Evolutionary conservation across 1,140 invertebrate species (phyloP), one percentile per base, ranked within the genome.

Genomic region (Heliothis virescens): DNA sequence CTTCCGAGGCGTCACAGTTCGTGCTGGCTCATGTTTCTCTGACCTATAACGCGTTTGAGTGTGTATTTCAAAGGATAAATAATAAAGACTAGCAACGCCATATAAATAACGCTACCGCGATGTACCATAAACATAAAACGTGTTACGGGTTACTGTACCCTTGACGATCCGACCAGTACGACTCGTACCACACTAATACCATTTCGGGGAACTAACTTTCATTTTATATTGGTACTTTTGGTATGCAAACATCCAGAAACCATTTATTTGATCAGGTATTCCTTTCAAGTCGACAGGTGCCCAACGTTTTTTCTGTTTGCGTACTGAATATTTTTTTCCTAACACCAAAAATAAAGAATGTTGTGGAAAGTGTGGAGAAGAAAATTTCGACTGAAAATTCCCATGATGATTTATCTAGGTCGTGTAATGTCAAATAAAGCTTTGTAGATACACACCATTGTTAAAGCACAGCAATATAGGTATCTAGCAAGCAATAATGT

Each of bases 111-210:
- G 71, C 81, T 52, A 77, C 59, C 16, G 50, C 63, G 81, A 69
- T 75, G 77, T 78, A 78, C 77, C 79, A 85, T 86, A 85, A 87
- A 85, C 83, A 82, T 86, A 86, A 86, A 86, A 87, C 84, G 84
- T 79, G 83, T 82, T 81, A 65, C 67, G 67, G 60, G 59, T 65
- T 74, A 60, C 75, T 47, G 77, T 81, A 62, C 76, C 80, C 81
- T 71, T 79, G 71, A 78, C 77, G 78, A 67, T 55, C 77, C n/a
- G 65, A 75, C 78, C 55, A 63, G 67, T 26, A 57, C 75, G n/a
- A n/a, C 53, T 16, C 60, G 63, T 57, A 60, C 50, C 62, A 71
- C 67, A 77, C 69, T 78, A 82, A 84, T 76, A 86, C 77, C 69
- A 80, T 83, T 85, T 83, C 80, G 67, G 21, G 55, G 77, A 86